phyloP scores from a whole-genome alignment of 2,888 invertebrate genomes.

The Psylliodes chrysocephalus region DNA sequence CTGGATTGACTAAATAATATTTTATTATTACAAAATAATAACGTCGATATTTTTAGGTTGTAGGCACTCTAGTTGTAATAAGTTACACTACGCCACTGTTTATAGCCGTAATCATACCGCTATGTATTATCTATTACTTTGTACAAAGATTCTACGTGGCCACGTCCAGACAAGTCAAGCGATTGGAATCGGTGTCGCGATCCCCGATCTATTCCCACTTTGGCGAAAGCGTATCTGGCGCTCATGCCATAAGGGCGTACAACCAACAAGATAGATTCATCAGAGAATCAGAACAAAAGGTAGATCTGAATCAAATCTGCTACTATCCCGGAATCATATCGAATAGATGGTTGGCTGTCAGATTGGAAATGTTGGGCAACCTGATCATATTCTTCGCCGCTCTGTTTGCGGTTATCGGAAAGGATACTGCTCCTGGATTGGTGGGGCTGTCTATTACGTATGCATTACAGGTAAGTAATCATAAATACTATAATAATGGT shows the following conservation, averaged over 20 bases:
- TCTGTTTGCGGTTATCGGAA: constrained; percentile 87
- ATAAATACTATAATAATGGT: no score
- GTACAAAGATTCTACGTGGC: constrained; percentile 95
- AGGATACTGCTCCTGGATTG: constrained; percentile 74
- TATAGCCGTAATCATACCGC: constrained; percentile 80
- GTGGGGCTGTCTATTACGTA: constrained; percentile 92
- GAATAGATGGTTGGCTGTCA: constrained; percentile 94
- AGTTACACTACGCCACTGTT: constrained; percentile 87
- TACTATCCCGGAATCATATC: constrained; percentile 93
- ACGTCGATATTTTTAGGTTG: constrained; percentile 70
- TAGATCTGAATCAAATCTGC: constrained; percentile 93
- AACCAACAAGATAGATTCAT: constrained; percentile 81
- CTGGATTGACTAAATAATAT: no score
- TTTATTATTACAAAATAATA: no score
- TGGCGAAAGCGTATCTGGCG: constrained; percentile 91
- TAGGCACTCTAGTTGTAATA: constrained; percentile 88
- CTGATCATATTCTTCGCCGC: constrained; percentile 94
- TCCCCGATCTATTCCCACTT: constrained; percentile 98
- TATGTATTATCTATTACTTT: constrained; percentile 84
- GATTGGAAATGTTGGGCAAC: constrained; percentile 97
- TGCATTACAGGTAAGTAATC: constrained; percentile 79
- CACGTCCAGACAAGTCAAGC: constrained; percentile 92
- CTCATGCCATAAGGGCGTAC: constrained; percentile 88
- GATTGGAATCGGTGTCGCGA: constrained; percentile 91
- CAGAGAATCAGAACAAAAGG: constrained; percentile 85